Conservation (phyloP, 2,888 invertebrate species). For the Epirrita christyi region DNA sequence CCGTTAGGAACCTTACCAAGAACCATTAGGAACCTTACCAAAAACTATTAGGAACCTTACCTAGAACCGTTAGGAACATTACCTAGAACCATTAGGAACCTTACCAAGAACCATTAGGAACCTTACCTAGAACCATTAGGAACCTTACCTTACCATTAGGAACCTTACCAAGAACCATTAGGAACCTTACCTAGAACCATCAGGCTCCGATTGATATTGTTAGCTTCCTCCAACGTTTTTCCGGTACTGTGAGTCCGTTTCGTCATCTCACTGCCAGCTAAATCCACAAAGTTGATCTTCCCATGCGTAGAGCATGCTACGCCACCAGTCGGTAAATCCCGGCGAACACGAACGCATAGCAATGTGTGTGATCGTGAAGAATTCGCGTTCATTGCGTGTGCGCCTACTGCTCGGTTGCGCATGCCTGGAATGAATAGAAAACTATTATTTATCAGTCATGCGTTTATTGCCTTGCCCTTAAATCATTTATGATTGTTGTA, state of each 20-base stretch:
- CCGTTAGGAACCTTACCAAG: too few species aligned
- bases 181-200: conserved; percentile 97
- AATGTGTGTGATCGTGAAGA: conserved; percentile 97
- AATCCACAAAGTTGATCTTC: conserved; percentile 97
- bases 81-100: too few species aligned
- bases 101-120: too few species aligned
- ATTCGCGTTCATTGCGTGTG: conserved; percentile 96
- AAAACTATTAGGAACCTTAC: too few species aligned
- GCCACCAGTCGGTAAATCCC: conserved; percentile 92
- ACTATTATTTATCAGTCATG: too few species aligned
- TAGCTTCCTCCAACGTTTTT: conserved; percentile 96
- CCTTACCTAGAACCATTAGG: too few species aligned
- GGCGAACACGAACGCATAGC: conserved; percentile 94
- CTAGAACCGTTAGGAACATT: too few species aligned
- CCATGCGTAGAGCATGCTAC: conserved; percentile 96
- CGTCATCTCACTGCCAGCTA: conserved; percentile 98
- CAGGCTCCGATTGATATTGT: conserved; percentile 97
- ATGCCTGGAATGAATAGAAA: conserved; percentile 85
- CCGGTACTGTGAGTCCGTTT: conserved; percentile 95
- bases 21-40: too few species aligned
- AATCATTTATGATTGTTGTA: too few species aligned
- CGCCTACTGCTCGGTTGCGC: conserved; percentile 94
- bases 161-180: too few species aligned
- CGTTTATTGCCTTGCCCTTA: too few species aligned
- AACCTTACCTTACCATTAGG: too few species aligned